phyloP scores from a whole-genome alignment of 2,888 invertebrate genomes.

The Corythucha ciliata region DNA sequence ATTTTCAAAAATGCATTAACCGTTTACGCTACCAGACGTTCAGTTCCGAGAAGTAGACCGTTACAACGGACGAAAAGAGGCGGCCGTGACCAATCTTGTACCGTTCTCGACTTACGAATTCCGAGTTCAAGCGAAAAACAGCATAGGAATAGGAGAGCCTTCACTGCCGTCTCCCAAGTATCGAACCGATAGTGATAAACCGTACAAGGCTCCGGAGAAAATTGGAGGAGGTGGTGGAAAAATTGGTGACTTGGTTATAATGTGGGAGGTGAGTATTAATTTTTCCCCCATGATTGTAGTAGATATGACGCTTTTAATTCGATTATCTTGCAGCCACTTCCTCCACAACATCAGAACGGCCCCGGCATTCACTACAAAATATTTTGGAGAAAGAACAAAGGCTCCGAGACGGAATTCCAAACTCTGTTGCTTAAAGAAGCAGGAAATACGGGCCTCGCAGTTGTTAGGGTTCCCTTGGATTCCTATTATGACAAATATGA shows the following conservation, averaged over 20 bases:
- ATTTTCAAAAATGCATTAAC: conserved; percentile 48
- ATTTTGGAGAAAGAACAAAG: conserved; percentile 70
- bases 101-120: conserved; percentile 90
- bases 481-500: conserved; percentile 76
- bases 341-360: conserved; percentile 73
- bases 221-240: conserved; percentile 92
- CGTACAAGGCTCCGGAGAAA: conserved; percentile 65
- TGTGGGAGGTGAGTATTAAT: conserved; percentile 54
- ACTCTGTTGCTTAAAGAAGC: conserved; percentile 56
- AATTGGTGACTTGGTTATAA: conserved; percentile 85
- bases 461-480: conserved; percentile 61
- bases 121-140: conserved; percentile 78
- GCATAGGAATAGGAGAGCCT: conserved; percentile 67
- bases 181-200: conserved; percentile 70
- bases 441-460: conserved; percentile 69
- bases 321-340: conserved; percentile 48
- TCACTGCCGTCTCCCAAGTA: conserved; percentile 80
- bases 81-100: conserved; percentile 59
- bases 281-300: too few relatives aligned
- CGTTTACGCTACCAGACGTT: too few relatives aligned
- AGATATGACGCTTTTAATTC: too few relatives aligned
- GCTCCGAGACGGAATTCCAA: conserved; percentile 67
- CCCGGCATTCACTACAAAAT: conserved; percentile 83
- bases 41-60: conserved; percentile 64
- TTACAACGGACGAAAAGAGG: conserved; percentile 67